Evolutionary conservation across 2,888 invertebrate species (phyloP).

Genomic region (Thymelicus sylvestris): DNA sequence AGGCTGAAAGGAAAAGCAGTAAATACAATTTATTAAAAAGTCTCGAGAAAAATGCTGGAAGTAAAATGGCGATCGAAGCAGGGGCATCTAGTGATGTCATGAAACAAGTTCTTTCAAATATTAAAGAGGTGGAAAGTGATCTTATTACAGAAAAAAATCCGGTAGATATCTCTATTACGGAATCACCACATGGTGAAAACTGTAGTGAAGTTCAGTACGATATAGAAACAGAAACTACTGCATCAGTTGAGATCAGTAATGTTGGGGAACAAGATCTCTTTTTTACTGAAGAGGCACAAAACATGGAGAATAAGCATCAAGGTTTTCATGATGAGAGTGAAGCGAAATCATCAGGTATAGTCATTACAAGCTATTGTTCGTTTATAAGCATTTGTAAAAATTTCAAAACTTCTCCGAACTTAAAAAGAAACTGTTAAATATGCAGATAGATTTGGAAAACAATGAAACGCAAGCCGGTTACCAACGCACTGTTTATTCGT

Average conservation of each 20-base stretch:
- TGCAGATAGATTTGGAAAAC: no score
- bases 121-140: neutral
- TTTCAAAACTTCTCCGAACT: neutral
- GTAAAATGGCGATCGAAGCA: neutral
- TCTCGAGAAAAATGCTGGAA: neutral
- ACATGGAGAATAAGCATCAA: no score
- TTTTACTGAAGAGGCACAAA: no score
- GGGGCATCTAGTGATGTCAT: neutral
- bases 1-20: slow-evolving; percentile 57
- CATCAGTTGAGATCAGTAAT: neutral
- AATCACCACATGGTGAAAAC: neutral
- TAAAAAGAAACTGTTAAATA: no score
- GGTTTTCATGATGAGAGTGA: no score
- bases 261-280: neutral
- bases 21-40: neutral
- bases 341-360: neutral
- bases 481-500: no score
- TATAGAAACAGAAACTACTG: neutral
- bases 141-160: neutral
- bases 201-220: neutral
- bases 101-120: slow-evolving; percentile 39
- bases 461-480: no score
- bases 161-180: neutral
- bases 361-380: no score
- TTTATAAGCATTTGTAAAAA: no score